Conservation (phyloP, 1,140 invertebrate species). For the Heterodera carotae region DNA sequence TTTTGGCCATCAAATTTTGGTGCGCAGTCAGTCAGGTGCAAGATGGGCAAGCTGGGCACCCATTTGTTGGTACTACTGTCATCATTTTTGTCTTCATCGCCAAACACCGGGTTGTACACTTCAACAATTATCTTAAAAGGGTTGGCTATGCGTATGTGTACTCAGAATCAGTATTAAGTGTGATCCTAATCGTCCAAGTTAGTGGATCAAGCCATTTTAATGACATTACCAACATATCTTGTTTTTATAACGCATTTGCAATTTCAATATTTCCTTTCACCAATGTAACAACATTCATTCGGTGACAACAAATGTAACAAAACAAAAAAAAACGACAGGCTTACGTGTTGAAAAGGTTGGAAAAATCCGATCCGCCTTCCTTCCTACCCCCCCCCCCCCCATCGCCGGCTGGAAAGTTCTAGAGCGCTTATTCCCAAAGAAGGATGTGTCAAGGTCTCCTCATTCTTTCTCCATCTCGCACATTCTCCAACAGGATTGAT, state of each 20-base stretch:
- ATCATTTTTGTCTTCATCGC: not conserved
- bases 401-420: not conserved
- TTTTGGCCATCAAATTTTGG: not conserved
- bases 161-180: too few relatives aligned
- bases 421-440: not conserved
- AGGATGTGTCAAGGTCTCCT: not conserved
- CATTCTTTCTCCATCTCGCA: not conserved
- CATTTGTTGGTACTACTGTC: too few relatives aligned
- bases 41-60: slow-evolving; percentile 22
- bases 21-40: not conserved
- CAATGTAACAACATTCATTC: too few relatives aligned
- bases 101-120: slow-evolving; percentile 23
- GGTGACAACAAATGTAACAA: too few relatives aligned
- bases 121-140: slow-evolving; percentile 12
- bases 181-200: too few relatives aligned
- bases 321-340: too few relatives aligned
- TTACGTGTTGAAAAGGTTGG: not conserved
- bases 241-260: too few relatives aligned
- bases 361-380: not conserved
- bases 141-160: too few relatives aligned
- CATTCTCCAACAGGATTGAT: not conserved
- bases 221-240: too few relatives aligned
- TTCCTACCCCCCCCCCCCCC: not conserved
- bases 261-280: too few relatives aligned
- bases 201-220: too few relatives aligned